Evolutionary conservation across 2,888 invertebrate genomes (phyloP).

Genomic region (Scaptomyza cyrtandrae): DNA sequence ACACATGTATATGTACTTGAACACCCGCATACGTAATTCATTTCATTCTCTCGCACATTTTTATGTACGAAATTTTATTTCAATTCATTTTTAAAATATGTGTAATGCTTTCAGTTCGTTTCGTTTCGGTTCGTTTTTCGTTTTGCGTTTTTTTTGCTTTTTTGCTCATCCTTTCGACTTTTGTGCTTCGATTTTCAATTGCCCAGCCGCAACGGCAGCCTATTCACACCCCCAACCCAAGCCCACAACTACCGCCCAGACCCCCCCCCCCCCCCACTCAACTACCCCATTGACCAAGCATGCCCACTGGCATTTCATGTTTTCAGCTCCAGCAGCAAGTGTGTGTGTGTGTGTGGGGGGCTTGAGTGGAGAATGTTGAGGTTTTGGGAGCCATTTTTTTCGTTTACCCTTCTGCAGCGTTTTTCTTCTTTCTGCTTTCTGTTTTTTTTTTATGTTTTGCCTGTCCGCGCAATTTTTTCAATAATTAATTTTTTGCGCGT

Average conservation of each 20-base stretch:
- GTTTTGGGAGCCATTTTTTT: slow-evolving; percentile 14
- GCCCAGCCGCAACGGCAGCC: slow-evolving; percentile 46
- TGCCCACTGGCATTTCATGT: slow-evolving; percentile 35
- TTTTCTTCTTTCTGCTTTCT: neutral
- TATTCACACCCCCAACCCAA: slow-evolving; percentile 11
- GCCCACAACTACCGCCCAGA: slow-evolving; percentile 6
- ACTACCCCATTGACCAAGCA: slow-evolving; percentile 35
- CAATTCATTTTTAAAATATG: slow-evolving; percentile 79
- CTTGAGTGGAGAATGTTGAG: neutral
- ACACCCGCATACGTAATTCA: slow-evolving; percentile 49
- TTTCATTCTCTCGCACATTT: slow-evolving; percentile 60
- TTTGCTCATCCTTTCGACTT: slow-evolving; percentile 66
- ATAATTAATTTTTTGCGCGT: slow-evolving; percentile 80
- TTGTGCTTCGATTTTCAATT: slow-evolving; percentile 73
- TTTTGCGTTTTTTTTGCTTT: too few relatives aligned
- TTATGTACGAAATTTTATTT: slow-evolving; percentile 78
- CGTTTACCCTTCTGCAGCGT: slow-evolving; percentile 10
- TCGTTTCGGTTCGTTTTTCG: slow-evolving; percentile 2
- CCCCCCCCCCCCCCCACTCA: neutral
- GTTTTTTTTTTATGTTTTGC: slow-evolving; percentile 17
- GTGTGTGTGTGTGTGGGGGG: neutral
- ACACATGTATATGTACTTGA: slow-evolving; percentile 19
- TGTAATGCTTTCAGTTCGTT: slow-evolving; percentile 57
- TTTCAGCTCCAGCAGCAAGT: slow-evolving; percentile 12
- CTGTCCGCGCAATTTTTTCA: slow-evolving; percentile 71